phyloP scores from a whole-genome alignment of 2,888 invertebrate species.

The Rhagonycha fulva region DNA sequence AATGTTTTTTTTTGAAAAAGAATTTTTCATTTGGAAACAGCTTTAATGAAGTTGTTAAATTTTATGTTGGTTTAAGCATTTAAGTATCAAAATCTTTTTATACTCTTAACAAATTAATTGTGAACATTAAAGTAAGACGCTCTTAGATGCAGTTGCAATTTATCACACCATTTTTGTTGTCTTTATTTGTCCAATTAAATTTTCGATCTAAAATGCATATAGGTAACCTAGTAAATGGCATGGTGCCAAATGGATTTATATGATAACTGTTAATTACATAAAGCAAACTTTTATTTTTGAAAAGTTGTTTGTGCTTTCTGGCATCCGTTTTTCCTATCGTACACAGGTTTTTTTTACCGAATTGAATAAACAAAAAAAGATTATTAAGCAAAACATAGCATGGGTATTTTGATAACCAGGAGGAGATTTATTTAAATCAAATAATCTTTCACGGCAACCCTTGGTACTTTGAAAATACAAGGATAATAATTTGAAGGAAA shows the following conservation, averaged over 20 bases:
- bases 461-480: too few relatives aligned
- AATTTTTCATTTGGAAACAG: not conserved
- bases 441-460: too few relatives aligned
- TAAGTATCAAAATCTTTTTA: not conserved
- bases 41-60: not conserved
- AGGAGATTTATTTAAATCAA: too few relatives aligned
- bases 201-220: not conserved
- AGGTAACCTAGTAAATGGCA: conserved; percentile 12
- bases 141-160: not conserved
- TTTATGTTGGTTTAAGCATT: not conserved
- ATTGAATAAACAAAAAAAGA: too few relatives aligned
- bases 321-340: too few relatives aligned
- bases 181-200: conserved; percentile 1
- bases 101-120: not conserved
- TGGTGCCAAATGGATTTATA: conserved; percentile 6
- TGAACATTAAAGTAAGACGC: not conserved
- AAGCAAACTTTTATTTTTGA: not conserved
- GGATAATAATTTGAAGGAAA: too few relatives aligned
- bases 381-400: too few relatives aligned
- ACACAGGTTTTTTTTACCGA: too few relatives aligned
- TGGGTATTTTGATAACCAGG: too few relatives aligned
- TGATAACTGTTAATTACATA: not conserved
- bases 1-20: not conserved
- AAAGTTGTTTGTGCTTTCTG: not conserved
- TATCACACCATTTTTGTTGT: not conserved